Evolutionary conservation across 1,140 invertebrate species (phyloP), one percentile per base, ranked within the genome.

Genomic region (Drosophila pandora): DNA sequence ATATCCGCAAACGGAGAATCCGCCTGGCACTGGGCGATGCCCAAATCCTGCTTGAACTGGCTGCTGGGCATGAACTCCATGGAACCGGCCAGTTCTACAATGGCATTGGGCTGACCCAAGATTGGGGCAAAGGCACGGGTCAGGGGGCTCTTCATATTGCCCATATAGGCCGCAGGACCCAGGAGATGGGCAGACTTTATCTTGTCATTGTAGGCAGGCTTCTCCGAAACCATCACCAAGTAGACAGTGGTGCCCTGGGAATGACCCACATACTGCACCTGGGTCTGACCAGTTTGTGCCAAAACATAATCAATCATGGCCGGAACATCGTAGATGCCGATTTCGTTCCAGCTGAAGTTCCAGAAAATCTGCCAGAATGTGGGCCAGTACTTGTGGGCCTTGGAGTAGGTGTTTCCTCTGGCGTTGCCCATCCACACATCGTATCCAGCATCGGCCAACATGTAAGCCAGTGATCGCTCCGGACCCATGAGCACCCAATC

Each of bases 241-340:
- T 93, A 93, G 1, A 88, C 74, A 0, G 93, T 93, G 13, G 93
- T 94, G 28, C 96, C 96, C 90, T 94, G 93, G 13, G 93, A 94
- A 87, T 95, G 94, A 3, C 95, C 95, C 39, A 96, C 91, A 76
- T 95, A 96, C 39, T 93, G 92, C 41, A 95, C 64, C 76, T 94
- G 91, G 37, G 89, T 59, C 23, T 92, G 90, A 1, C 90, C 92
- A 0, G 95, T 96, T 28, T 67, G 62, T 0, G 92, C 84, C 10
- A 96, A 65, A 13, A 95, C 93, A 72, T 94, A 94, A 78, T 96
- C 93, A 32, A 97, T 93, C 71, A 94, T 93, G 1, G 95, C 93
- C 9, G 95, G 95, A n/a, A 96, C 65, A 90, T 96, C 95, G 61
- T 94, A 94, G 0, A 92, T 82, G 6, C 95, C 95, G 91, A 96